Evolutionary conservation across 2,888 invertebrate genomes (phyloP).

Genomic region (Diarsia rubi): DNA sequence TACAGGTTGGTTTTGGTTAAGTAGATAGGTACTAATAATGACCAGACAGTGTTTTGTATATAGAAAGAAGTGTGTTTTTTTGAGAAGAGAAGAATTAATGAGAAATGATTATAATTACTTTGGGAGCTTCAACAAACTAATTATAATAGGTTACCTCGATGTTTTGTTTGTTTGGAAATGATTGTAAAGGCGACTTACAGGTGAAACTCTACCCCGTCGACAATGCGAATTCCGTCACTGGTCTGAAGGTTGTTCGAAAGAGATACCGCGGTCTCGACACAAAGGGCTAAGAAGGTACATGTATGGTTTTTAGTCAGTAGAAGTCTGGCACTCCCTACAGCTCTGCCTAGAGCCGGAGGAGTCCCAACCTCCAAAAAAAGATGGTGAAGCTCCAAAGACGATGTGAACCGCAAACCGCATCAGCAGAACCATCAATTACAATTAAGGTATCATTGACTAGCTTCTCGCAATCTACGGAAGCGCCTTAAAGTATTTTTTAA

Average conservation of each 20-base stretch:
- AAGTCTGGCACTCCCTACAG: too few species aligned
- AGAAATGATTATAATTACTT: neutral
- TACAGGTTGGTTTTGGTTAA: neutral
- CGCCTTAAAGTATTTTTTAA: neutral
- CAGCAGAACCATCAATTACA: fast-evolving
- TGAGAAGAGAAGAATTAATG: neutral
- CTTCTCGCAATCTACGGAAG: neutral
- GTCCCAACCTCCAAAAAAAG: too few species aligned
- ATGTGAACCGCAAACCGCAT: neutral
- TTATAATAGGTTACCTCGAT: neutral
- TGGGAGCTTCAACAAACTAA: neutral
- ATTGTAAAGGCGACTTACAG: neutral
- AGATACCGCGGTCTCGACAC: too few species aligned
- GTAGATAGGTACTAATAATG: neutral
- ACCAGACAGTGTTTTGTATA: neutral
- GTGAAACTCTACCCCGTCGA: too few species aligned
- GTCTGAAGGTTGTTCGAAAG: too few species aligned
- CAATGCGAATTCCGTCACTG: too few species aligned
- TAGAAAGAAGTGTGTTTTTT: neutral
- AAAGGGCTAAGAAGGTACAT: too few species aligned
- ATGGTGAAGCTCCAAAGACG: neutral
- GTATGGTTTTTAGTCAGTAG: too few species aligned
- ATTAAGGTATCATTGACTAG: neutral
- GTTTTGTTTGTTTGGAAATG: neutral
- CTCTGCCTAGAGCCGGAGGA: too few species aligned